phyloP scores from a whole-genome alignment of 2,797 vertebrate species.

The Adrianichthys oophorus region DNA sequence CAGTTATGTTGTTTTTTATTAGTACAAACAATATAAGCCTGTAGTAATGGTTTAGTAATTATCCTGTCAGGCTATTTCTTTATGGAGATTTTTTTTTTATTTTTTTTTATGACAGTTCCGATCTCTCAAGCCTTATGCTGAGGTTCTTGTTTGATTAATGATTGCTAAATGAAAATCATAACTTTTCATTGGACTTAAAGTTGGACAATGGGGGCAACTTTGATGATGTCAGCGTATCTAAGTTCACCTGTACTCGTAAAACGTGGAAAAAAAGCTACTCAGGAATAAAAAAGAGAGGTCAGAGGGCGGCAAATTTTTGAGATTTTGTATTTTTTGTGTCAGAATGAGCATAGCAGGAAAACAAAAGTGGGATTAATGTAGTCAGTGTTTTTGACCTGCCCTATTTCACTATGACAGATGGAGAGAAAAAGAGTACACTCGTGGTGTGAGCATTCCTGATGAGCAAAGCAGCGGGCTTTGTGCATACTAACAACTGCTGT shows the following conservation, averaged over 20 bases:
- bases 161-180: constrained; percentile 1
- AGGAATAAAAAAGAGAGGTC: neutral
- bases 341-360: neutral
- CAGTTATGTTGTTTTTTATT: too few species aligned
- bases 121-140: constrained; percentile 3
- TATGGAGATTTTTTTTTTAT: too few species aligned
- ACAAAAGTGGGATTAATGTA: constrained; percentile 3
- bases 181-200: constrained; percentile 11
- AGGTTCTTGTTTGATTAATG: constrained; percentile 15
- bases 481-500: constrained; percentile 40
- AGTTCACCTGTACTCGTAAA: neutral
- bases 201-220: neutral
- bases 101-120: constrained; percentile 15
- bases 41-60: too few species aligned
- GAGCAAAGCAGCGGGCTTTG: constrained; percentile 19
- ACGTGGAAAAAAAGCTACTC: too few species aligned
- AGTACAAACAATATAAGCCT: too few species aligned
- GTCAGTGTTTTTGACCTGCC: constrained; percentile 15
- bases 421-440: constrained; percentile 31
- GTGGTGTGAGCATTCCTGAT: constrained; percentile 30
- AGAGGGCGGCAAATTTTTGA: neutral
- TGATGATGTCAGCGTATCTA: neutral
- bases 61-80: neutral
- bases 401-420: constrained; percentile 27
- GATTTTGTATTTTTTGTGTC: neutral